A percentile compares a stretch with the other conserved stretches of the same genome.
These are phyloP conservation scores for Euwallacea similis DNA, from an alignment of 1,140 invertebrate species.

Conservation along the genomic window DNA sequence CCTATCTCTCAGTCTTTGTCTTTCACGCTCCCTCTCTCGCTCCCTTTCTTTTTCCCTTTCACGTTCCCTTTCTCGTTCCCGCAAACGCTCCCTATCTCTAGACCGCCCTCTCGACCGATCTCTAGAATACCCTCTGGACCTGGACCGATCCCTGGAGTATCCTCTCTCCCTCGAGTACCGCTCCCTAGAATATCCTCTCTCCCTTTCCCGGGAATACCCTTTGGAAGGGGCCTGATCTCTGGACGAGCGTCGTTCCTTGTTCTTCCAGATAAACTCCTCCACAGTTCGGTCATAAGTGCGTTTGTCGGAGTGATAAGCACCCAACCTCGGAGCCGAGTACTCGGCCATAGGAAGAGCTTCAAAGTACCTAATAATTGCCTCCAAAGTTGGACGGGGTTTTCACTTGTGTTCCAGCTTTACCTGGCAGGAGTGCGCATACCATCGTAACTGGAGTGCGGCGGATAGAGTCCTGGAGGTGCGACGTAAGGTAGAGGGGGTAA, in stretches of 20 bases:
- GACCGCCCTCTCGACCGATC: conserved; percentile 12
- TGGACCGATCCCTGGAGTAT: conserved; percentile 37
- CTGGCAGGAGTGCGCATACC: conserved; percentile 66
- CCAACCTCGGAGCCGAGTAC: conserved; percentile 59
- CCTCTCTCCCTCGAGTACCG: conserved; percentile 22
- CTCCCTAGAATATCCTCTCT: conserved; percentile 33
- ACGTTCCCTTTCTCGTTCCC: conserved; percentile 24
- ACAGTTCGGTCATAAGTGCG: conserved; percentile 86
- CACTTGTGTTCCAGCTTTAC: conserved; percentile 5
- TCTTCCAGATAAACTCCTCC: conserved; percentile 87
- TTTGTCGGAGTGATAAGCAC: conserved; percentile 67
- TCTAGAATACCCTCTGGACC: conserved; percentile 36
- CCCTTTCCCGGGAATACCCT: conserved; percentile 41
- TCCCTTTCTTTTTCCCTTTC: conserved; percentile 17
- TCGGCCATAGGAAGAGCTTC: conserved; percentile 71
- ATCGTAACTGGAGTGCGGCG: conserved; percentile 63
- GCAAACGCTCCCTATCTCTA: conserved; percentile 13
- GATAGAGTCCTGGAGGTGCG: conserved; percentile 63
- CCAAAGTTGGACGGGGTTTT: not conserved
- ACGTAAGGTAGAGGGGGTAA: conserved; percentile 72
- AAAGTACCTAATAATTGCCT: conserved; percentile 63
- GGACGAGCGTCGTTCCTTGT: conserved; percentile 63
- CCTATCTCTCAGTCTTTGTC: conserved; percentile 14
- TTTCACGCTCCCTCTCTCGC: conserved; percentile 15
- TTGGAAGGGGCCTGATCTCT: conserved; percentile 49